Conservation (phyloP, 2,888 invertebrate species). For the Mesorhabditis belari region DNA sequence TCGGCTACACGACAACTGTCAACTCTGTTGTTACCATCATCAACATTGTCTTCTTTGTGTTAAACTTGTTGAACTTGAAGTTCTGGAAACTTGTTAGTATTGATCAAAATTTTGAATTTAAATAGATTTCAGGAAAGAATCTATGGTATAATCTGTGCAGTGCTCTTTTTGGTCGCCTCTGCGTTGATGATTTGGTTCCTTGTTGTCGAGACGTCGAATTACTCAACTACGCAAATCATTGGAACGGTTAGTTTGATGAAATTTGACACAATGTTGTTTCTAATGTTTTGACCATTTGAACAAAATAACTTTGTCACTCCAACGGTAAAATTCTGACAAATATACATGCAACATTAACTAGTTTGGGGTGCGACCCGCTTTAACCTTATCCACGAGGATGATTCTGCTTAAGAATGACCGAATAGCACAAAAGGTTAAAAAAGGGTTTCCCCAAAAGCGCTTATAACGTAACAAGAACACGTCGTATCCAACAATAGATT, state of each 20-base stretch:
- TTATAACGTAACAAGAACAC: no score
- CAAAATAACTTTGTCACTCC: no score
- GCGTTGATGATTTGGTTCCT: constrained; percentile 4
- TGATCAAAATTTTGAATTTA: not conserved
- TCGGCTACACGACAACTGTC: constrained; percentile 1
- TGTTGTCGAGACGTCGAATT: not conserved
- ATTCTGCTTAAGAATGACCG: no score
- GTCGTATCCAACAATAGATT: no score
- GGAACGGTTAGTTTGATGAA: not conserved
- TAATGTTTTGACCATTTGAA: not conserved
- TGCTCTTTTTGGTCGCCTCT: constrained; percentile 4
- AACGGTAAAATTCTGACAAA: no score
- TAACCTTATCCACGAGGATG: no score
- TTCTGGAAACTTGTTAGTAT: not conserved
- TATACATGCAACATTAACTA: no score
- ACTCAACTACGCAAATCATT: not conserved
- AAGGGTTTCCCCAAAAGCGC: no score
- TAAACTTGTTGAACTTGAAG: not conserved
- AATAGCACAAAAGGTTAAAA: no score
- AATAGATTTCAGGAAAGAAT: constrained; percentile 1
- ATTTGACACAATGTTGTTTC: not conserved
- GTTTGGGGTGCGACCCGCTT: no score
- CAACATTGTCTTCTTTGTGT: constrained; percentile 4
- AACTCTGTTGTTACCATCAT: constrained; percentile 6
- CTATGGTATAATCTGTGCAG: not conserved